phyloP scores from a whole-genome alignment of 2,888 invertebrate species.

The Tetragnatha montana region DNA sequence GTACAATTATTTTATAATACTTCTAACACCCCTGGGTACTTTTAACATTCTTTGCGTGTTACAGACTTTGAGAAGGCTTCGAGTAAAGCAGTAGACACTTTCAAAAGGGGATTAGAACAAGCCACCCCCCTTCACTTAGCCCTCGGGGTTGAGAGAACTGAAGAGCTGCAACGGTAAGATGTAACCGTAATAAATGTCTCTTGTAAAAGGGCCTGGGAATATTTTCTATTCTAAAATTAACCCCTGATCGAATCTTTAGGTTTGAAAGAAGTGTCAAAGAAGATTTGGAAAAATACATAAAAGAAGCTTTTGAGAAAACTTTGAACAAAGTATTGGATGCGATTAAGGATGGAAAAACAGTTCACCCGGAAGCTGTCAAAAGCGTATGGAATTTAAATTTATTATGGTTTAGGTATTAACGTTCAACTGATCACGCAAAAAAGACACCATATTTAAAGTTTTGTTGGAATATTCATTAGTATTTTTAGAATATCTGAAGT shows the following conservation, averaged over 20 bases:
- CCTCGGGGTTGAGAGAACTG: conserved; percentile 22
- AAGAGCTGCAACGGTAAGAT: conserved; percentile 12
- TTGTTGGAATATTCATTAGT: too few relatives aligned
- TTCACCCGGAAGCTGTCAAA: conserved; percentile 1
- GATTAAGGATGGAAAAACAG: background rate
- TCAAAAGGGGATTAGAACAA: conserved; percentile 4
- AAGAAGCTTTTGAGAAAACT: conserved; percentile 21
- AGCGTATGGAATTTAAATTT: conserved; percentile 2
- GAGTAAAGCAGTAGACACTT: background rate
- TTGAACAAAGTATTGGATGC: conserved; percentile 44
- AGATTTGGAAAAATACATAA: conserved; percentile 28
- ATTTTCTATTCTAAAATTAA: too few relatives aligned
- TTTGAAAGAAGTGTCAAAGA: conserved; percentile 23
- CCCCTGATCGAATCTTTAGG: background rate
- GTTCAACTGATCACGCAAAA: too few relatives aligned
- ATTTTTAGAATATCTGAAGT: too few relatives aligned
- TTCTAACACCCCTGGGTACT: background rate
- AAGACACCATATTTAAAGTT: too few relatives aligned
- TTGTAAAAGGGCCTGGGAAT: background rate
- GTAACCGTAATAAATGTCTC: background rate
- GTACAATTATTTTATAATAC: background rate
- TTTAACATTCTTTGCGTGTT: background rate
- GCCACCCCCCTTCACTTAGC: conserved; percentile 25
- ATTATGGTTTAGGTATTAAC: too few relatives aligned
- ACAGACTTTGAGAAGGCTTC: conserved; percentile 24